phyloP scores from a whole-genome alignment of 2,113 vertebrate genomes.

The Alligator sinensis region DNA sequence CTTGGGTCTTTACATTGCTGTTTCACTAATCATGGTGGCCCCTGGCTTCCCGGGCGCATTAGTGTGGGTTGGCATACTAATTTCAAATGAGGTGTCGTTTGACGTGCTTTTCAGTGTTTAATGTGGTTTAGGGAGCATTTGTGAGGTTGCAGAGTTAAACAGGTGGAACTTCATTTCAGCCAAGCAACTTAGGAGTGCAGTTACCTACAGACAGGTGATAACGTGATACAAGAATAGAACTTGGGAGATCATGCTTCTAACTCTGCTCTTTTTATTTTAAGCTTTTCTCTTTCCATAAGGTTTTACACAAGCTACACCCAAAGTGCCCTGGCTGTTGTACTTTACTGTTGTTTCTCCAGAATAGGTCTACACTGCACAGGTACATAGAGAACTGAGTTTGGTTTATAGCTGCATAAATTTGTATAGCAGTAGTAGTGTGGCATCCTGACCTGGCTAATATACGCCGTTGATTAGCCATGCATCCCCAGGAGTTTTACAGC shows the following conservation, averaged over 20 bases:
- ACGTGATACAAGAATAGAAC: rapidly evolving
- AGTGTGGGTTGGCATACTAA: not conserved
- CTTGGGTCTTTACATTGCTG: not conserved
- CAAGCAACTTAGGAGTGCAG: not conserved
- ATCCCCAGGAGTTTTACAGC: not conserved
- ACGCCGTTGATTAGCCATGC: too few relatives aligned
- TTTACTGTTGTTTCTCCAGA: not conserved
- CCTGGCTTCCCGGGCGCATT: not conserved
- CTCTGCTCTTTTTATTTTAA: not conserved
- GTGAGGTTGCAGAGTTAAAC: not conserved
- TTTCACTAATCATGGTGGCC: not conserved
- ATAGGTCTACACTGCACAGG: too few relatives aligned
- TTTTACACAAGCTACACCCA: not conserved
- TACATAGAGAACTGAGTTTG: too few relatives aligned
- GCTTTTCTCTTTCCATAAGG: not conserved
- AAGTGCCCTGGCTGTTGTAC: not conserved
- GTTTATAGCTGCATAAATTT: too few relatives aligned
- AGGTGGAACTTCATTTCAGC: not conserved
- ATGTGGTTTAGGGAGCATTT: not conserved
- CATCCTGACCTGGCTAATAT: too few relatives aligned
- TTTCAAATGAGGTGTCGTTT: conserved; percentile 32
- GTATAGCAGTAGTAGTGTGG: too few relatives aligned
- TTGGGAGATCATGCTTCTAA: not conserved
- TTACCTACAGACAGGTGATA: not conserved
- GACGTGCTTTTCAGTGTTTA: not conserved